Base-by-base conservation (phyloP, 1,140 invertebrate genomes). In the Trypoxylus dichotomus region DNA sequence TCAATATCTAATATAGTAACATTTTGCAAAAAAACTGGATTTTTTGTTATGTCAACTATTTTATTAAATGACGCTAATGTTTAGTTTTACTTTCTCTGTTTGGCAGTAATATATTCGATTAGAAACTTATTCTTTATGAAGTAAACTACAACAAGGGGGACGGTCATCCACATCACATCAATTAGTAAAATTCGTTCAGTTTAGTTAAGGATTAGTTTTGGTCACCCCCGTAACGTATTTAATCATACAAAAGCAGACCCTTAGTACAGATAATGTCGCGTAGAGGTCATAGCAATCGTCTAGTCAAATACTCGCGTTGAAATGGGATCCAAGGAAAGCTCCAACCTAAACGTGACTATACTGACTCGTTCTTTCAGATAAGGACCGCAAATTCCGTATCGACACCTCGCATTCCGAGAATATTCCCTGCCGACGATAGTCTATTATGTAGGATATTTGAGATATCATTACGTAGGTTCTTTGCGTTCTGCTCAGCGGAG, bases 371-470 rank as follows among this genome's bases (percentile, higher is more conserved):
- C 60, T 27, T 15, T 13, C 24, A 68, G 60, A 68, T 68, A 68
- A 68, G 60, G 60, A 27, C 24, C 3, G 60, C 24, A 29, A 25
- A 68, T 68, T 68, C 60, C 60, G 24, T 68, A 68, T 68, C 60
- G 60, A 68, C 60, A 68, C 60, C 60, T 68, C 60, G 27, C 19
- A 68, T 68, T 68, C 60, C 60, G 24, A 29, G 60, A 25, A 68
- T 68, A 68, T 68, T 68, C 60, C 60, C 27, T 29, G 24, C 60
- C 60, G 24, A 68, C 60, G 60, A 68, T 68, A 68, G 60, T 68
- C 60, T 68, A 68, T 68, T 68, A 68, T 68, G 60, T 68, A 25
- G 60, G 60, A 68, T 68, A 68, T 68, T 68, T 68, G 60, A 68
- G 60, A 68, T 68, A 68, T 68, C 60, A 68, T 68, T 68, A 68